Percentiles rank a stretch among this genome's conserved stretches.
Conservation (phyloP, 2,888 invertebrate species). For the Pseudococcus longispinus region DNA sequence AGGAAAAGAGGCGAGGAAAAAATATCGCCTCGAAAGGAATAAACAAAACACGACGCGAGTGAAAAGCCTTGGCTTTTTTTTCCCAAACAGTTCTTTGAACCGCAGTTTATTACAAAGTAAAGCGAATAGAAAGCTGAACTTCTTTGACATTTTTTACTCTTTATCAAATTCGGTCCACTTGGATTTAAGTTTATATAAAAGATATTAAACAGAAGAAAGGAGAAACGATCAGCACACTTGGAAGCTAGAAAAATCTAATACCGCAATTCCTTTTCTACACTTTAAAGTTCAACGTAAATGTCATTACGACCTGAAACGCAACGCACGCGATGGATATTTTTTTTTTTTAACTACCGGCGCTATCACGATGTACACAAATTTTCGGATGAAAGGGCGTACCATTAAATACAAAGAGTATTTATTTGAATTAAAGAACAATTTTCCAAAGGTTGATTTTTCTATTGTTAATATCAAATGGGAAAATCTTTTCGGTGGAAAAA, state of each 20-base stretch:
- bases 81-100: conserved; percentile 29
- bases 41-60: conserved; percentile 1
- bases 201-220: conserved; percentile 8
- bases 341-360: background rate
- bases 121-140: conserved; percentile 2
- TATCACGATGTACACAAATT: conserved; percentile 43
- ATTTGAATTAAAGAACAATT: conserved; percentile 51
- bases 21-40: conserved; percentile 11
- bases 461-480: conserved; percentile 50
- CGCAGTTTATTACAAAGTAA: conserved; percentile 13
- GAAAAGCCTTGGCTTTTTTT: background rate
- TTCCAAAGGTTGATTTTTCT: conserved; percentile 48
- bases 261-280: conserved; percentile 13
- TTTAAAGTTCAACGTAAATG: conserved; percentile 35
- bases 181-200: conserved; percentile 22
- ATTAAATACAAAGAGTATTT: conserved; percentile 44
- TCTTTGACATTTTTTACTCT: conserved; percentile 6
- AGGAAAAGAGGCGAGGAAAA: background rate
- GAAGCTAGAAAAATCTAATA: conserved; percentile 21
- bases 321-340: background rate
- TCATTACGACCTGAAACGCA: conserved; percentile 20
- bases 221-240: conserved; percentile 27
- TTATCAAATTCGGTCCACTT: conserved; percentile 26
- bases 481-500: conserved; percentile 50
- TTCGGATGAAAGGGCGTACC: conserved; percentile 36